Conservation (phyloP, 2,888 invertebrate genomes). For the Macaria liturata region DNA sequence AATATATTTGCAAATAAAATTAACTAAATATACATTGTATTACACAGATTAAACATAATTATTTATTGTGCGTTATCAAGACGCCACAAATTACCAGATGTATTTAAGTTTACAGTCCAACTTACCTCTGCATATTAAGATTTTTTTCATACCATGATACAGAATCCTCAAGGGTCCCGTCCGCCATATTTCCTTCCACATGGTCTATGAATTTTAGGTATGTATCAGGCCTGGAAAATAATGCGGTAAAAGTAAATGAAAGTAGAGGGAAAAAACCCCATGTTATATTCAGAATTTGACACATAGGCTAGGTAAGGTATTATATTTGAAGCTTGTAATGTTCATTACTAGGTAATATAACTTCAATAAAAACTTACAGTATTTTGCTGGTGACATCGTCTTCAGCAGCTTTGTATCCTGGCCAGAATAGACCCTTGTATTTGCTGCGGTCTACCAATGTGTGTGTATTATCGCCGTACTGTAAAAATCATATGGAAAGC, state of each 20-base stretch:
- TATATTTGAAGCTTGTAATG: no score
- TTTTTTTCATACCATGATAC: slow-evolving; percentile 91
- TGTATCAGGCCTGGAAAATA: slow-evolving; percentile 82
- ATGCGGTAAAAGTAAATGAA: neutral
- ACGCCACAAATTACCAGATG: no score
- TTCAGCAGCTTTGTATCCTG: slow-evolving; percentile 87
- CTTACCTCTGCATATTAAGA: slow-evolving; percentile 82
- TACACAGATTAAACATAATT: no score
- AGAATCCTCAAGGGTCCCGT: slow-evolving; percentile 92
- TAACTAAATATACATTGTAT: no score
- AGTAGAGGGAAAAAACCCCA: no score
- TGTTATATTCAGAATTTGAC: no score
- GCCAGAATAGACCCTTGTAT: slow-evolving; percentile 94
- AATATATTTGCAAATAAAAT: no score
- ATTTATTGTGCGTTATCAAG: no score
- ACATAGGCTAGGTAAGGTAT: no score
- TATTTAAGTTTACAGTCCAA: neutral
- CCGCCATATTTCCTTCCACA: slow-evolving; percentile 98
- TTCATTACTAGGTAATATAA: neutral
- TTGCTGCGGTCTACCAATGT: slow-evolving; percentile 94
- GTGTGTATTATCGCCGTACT: slow-evolving; percentile 99
- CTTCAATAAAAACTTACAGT: slow-evolving; percentile 75
- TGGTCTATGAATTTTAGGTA: slow-evolving; percentile 96
- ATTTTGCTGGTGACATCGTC: slow-evolving; percentile 83
- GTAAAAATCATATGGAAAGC: no score